A percentile compares a stretch with the other conserved stretches of the same genome.
Conservation (phyloP, 2,888 invertebrate species). For the Cyrtodaria siliqua region DNA sequence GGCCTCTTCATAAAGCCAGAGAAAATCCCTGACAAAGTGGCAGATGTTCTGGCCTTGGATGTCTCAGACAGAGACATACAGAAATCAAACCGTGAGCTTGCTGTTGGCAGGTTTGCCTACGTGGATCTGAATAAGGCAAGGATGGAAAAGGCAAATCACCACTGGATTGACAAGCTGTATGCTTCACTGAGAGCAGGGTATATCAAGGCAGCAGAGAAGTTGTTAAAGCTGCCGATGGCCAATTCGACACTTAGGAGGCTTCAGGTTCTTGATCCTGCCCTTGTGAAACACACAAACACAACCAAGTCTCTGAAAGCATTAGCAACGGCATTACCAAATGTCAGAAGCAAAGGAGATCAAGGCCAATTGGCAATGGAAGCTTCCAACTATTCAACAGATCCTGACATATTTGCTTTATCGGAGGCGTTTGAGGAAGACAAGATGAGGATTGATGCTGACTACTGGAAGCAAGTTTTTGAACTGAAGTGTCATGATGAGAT, state of each 20-base stretch:
- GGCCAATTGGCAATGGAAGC: conserved; percentile 12
- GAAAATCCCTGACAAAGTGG: conserved; percentile 14
- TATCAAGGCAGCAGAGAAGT: conserved; percentile 19
- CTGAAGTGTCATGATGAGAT: background rate
- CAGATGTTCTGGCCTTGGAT: conserved; percentile 17
- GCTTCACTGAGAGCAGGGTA: conserved; percentile 18
- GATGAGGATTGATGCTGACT: conserved; percentile 12
- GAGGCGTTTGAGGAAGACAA: background rate
- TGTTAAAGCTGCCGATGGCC: conserved; percentile 5
- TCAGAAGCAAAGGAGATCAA: background rate
- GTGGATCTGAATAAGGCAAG: conserved; percentile 15
- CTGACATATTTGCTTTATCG: background rate
- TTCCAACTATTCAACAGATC: conserved; percentile 2
- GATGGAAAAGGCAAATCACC: conserved; percentile 7
- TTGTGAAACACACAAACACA: conserved; percentile 6
- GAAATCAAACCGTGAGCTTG: background rate
- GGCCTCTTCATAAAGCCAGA: conserved; percentile 47
- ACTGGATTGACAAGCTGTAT: conserved; percentile 6
- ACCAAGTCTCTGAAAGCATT: background rate
- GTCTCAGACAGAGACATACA: background rate
- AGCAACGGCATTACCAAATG: background rate
- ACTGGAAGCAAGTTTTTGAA: conserved; percentile 3
- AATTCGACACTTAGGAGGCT: conserved; percentile 17
- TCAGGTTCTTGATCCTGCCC: conserved; percentile 11
- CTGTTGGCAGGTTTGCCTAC: conserved; percentile 17